Evolutionary conservation across 2,113 vertebrate species (phyloP).

Genomic region (Rhinoptilus africanus): DNA sequence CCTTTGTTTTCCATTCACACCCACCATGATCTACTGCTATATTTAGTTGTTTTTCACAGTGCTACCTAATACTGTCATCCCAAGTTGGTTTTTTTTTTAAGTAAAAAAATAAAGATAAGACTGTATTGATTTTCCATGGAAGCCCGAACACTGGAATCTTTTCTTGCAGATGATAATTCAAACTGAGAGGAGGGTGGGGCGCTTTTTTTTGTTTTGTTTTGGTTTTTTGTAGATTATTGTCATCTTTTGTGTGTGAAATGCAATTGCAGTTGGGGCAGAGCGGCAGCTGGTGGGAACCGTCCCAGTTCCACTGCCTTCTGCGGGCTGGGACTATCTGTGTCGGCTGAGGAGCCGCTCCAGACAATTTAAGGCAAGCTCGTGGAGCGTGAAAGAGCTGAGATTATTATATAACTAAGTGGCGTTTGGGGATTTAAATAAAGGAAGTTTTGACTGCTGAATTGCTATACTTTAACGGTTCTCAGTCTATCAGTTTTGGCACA

Average conservation of each 20-base stretch:
- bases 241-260: conserved; percentile 23
- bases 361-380: background rate
- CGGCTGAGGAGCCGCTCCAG: conserved; percentile 11
- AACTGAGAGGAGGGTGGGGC: background rate
- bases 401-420: conserved; percentile 56
- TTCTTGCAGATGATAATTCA: conserved; percentile 31
- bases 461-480: conserved; percentile 45
- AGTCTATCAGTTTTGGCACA: conserved; percentile 70
- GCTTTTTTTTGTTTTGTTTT: background rate
- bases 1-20: conserved; percentile 79
- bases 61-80: conserved; percentile 63
- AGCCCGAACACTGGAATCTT: conserved; percentile 24
- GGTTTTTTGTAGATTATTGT: background rate
- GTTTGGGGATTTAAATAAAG: conserved; percentile 69
- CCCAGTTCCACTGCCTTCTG: conserved; percentile 12
- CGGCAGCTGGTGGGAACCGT: background rate
- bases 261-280: background rate
- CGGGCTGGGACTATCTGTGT: background rate
- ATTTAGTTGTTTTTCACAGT: conserved; percentile 80
- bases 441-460: conserved; percentile 69
- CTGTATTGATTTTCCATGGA: conserved; percentile 56
- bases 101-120: conserved; percentile 67
- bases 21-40: conserved; percentile 73
- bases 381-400: conserved; percentile 27
- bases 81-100: conserved; percentile 44